Base-by-base conservation (phyloP, 2,888 invertebrate genomes). In the Orchesellides sinensis region DNA sequence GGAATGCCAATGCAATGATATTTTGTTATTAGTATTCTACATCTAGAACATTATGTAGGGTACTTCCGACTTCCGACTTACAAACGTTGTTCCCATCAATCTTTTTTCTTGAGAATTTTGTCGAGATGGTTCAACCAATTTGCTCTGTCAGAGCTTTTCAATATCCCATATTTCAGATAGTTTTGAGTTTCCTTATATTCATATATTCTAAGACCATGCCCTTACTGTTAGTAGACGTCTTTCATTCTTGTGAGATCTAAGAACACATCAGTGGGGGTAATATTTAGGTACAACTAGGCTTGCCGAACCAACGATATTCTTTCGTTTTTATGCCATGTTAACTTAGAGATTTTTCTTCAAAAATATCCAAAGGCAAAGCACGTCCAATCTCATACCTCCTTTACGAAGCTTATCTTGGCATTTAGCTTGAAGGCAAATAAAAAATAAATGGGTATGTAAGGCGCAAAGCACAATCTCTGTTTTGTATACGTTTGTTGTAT, bases 121-220 rank as follows among this genome's bases (percentile, higher is more conserved):
- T 59, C 45, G 25, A 40, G 45, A 72, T 59, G 59, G 72, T 72
- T 47, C 72, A 72, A 72, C 59, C 72, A 72, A 72, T 72, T 72
- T 72, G 72, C 72, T 72, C 59, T 40, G 59, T 59, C 72, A 45
- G 56, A 72, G 59, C 72, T 72, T 72, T 72, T 72, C 72, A 72
- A 72, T 72, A 72, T 72, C 45, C 72, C 72, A 72, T 72, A 72
- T 72, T 59, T 72, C 72, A 72, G 59, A 59, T 35, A 29, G 23
- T 19, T 29, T 40, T 72, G 54, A 69, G 54, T 69, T 54, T 59
- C 40, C 72, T 25, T 59, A 35, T 3, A 17, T 8, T 49, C 21
- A 49, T 49, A 12, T 17, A 49, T 49, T 17, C 19, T 49, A 21
- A 2, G 19, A n/a, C 2, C 49, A 49, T 21, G n/a, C n/a, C n/a